Conservation (phyloP, 2,113 vertebrate species). For the Heliornis fulica region DNA sequence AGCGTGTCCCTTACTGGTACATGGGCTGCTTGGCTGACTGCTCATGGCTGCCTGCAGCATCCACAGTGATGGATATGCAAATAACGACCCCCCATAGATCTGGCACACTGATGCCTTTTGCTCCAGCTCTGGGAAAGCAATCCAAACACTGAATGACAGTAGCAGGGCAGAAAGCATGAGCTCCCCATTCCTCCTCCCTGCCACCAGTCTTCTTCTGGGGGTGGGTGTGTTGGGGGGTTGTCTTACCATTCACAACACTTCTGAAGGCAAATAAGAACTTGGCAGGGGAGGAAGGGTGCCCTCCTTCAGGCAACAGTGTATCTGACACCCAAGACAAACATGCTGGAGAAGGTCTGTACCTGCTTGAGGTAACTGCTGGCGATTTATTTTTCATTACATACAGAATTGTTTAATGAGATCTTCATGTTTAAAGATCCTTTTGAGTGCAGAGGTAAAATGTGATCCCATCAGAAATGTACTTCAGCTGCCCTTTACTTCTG, state of each 20-base stretch:
- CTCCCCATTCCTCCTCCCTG: no score
- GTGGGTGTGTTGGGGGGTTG: not conserved
- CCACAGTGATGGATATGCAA: fast-evolving
- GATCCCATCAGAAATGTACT: not conserved
- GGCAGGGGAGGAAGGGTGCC: not conserved
- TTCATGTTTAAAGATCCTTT: not conserved
- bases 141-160: no score
- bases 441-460: not conserved
- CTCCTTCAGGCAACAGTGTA: not conserved
- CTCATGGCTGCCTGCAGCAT: not conserved
- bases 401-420: not conserved
- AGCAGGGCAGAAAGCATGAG: not conserved
- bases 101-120: not conserved
- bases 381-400: not conserved
- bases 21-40: not conserved
- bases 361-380: not conserved
- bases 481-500: not conserved
- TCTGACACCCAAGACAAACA: not conserved
- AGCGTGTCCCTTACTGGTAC: no score
- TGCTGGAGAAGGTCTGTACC: no score
- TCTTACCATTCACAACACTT: not conserved
- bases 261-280: not conserved
- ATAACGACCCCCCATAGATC: not conserved
- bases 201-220: not conserved
- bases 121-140: not conserved